Evolutionary conservation across 2,888 invertebrate genomes (phyloP), one percentile per base, ranked within the genome.

Genomic region (Nymphalis urticae): DNA sequence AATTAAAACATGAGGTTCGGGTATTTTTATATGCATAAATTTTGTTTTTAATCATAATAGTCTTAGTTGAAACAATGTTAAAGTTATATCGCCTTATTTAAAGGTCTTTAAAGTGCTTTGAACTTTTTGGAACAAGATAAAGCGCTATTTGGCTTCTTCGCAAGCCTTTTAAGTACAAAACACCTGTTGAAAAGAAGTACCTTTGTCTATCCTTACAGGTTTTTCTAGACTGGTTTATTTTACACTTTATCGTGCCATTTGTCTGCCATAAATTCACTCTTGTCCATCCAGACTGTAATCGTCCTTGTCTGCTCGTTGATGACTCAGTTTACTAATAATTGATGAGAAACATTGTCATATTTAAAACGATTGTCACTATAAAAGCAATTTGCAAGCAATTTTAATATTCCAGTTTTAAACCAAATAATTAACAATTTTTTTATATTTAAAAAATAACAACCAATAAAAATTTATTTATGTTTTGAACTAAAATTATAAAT

Each of bases 1-100:
- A 71, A 75, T 54, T 24, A 19, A 19, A 73, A 79, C 79, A 79
- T 79, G 80, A 81, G 72, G 72, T 75, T 73, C 73, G 74, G 68
- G 63, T 72, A 73, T 72, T 13, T 13, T 13, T 13, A 42, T 27
- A 54, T 27, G 54, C 19, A 73, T 71, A 70, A 75, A 75, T 75
- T 74, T 65, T 72, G 73, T 68, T 69, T 62, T 48, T 36, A 27
- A 64, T 62, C 54, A 56, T 66, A 66, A 69, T 66, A 60, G 59
- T 59, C 63, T 54, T 50, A 63, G 58, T 66, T 50, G 54, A 66
- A 62, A 66, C 48, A 65, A 59, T 53, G 54, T 64, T 66, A 24
- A 63, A 70, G 48, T 48, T 68, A 66, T 48, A 64, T 66, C 47
- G 59, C 56, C 61, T 68, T 47, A 48, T 65, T 32, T 42, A 64